Evolutionary conservation across 1,140 invertebrate genomes (phyloP).

Genomic region (Zeugodacus cucurbitae): DNA sequence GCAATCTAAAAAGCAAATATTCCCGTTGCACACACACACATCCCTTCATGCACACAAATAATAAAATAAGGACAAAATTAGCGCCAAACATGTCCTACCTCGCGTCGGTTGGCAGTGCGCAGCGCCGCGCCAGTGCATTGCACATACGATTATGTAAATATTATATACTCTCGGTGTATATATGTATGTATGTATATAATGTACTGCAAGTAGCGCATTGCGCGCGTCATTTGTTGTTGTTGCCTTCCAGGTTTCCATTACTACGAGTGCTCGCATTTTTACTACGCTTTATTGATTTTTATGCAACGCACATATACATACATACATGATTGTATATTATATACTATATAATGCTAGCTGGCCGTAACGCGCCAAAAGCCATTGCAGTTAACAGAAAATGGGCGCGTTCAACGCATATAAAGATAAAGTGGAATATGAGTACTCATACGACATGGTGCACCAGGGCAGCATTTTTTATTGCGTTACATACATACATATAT

Average conservation of each 20-base stretch:
- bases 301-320: conserved; percentile 28
- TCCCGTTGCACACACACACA: background rate
- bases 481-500: background rate
- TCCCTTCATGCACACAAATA: background rate
- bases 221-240: conserved; percentile 3
- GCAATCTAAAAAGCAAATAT: background rate
- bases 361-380: background rate
- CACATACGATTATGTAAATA: conserved; percentile 39
- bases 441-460: conserved; percentile 28
- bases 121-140: conserved; percentile 51
- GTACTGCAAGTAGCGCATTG: conserved; percentile 12
- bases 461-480: background rate
- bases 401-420: background rate
- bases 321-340: conserved; percentile 34
- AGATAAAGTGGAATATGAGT: background rate
- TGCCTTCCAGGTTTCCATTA: conserved; percentile 62
- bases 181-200: background rate
- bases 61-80: conserved; percentile 31
- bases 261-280: conserved; percentile 57
- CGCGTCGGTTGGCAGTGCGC: conserved; percentile 61
- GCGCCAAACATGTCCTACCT: conserved; percentile 65
- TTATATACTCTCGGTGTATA: background rate
- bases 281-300: conserved; percentile 64
- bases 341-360: background rate
- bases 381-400: background rate